Evolutionary conservation across 2,888 invertebrate species (phyloP).

Genomic region (Cordilura impudica): DNA sequence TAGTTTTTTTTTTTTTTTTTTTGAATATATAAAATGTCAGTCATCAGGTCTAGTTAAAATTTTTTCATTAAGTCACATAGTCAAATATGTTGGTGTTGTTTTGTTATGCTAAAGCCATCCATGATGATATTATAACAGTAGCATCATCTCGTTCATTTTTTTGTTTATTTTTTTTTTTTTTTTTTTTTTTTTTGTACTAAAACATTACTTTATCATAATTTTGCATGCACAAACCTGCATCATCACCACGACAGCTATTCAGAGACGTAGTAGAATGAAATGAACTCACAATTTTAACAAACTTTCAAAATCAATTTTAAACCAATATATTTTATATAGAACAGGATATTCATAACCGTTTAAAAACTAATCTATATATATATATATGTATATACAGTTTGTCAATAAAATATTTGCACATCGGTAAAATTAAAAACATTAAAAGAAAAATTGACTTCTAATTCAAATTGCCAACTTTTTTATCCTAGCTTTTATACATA

Average conservation of each 20-base stretch:
- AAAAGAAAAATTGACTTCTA: too few relatives aligned
- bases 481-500: too few relatives aligned
- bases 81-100: constrained; percentile 30
- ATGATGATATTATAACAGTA: constrained; percentile 48
- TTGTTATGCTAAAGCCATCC: constrained; percentile 52
- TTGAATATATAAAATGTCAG: constrained; percentile 56
- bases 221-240: constrained; percentile 40
- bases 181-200: neutral
- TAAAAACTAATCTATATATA: too few relatives aligned
- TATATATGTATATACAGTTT: too few relatives aligned
- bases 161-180: neutral
- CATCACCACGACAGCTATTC: neutral
- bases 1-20: constrained; percentile 19
- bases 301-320: too few relatives aligned
- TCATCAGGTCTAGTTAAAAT: constrained; percentile 50
- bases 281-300: too few relatives aligned
- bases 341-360: too few relatives aligned
- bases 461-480: too few relatives aligned
- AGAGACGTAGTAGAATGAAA: too few relatives aligned
- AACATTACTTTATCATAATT: constrained; percentile 51
- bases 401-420: neutral
- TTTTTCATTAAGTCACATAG: constrained; percentile 55
- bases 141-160: constrained; percentile 1
- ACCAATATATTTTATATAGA: too few relatives aligned
- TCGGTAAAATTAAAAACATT: too few relatives aligned